Conservation (phyloP, 2,797 vertebrate species). For the Anolis apletophallus region DNA sequence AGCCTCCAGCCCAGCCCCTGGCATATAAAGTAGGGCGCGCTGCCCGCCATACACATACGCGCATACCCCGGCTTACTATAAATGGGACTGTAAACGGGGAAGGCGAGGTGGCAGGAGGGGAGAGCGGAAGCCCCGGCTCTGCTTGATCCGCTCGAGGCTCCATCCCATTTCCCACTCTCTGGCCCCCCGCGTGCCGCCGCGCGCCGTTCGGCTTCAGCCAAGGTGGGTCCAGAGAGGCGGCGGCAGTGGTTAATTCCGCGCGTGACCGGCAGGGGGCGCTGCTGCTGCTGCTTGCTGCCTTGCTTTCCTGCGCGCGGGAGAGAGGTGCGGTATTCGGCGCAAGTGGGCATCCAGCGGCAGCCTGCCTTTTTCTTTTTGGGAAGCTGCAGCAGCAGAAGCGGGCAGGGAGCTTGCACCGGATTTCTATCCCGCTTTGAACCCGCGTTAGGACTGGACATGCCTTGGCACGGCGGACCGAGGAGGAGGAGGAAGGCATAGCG, state of each 20-base stretch:
- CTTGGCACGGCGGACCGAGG: neutral
- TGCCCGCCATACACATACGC: no score
- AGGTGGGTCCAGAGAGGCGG: neutral
- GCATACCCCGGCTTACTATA: neutral
- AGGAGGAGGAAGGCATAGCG: slow-evolving; percentile 2
- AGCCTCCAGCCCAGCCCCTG: neutral
- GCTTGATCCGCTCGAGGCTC: neutral
- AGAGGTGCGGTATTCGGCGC: slow-evolving; percentile 23
- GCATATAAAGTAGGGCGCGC: no score
- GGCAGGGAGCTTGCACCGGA: slow-evolving; percentile 31
- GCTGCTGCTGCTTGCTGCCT: neutral
- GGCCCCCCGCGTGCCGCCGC: no score
- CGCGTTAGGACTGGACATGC: neutral
- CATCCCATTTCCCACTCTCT: no score
- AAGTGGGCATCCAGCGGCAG: neutral
- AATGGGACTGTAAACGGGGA: neutral
- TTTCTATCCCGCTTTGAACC: neutral
- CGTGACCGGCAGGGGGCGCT: slow-evolving; percentile 64
- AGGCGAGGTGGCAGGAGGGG: no score
- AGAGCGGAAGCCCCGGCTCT: no score
- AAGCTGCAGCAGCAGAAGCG: slow-evolving; percentile 40
- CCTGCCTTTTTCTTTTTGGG: neutral
- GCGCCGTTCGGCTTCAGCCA: neutral
- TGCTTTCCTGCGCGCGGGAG: neutral
- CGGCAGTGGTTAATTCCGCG: slow-evolving; percentile 5